Conservation (phyloP, 2,797 vertebrate genomes). For the Cyprinella venusta region DNA sequence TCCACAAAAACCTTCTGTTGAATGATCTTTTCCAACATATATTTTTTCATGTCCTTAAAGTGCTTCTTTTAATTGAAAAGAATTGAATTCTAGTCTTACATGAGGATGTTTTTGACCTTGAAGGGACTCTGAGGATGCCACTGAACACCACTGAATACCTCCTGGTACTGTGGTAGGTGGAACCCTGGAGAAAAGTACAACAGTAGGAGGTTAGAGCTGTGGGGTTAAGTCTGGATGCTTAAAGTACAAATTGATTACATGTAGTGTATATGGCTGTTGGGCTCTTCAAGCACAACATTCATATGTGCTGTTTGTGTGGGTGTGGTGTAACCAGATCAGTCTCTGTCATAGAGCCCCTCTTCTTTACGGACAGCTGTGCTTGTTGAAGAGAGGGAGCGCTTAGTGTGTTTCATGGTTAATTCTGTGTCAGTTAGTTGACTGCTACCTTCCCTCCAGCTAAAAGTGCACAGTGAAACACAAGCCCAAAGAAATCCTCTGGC, state of each 20-base stretch:
- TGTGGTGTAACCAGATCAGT: constrained; percentile 54
- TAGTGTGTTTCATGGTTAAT: constrained; percentile 98
- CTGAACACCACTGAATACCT: not conserved
- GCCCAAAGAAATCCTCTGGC: constrained; percentile 92
- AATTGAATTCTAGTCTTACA: not conserved
- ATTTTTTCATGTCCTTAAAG: not conserved
- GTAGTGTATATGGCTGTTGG: constrained; percentile 42
- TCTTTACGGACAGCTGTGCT: constrained; percentile 68
- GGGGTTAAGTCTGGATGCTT: constrained; percentile 38
- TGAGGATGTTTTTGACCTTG: constrained; percentile 2
- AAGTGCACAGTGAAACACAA: constrained; percentile 85
- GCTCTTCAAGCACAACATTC: constrained; percentile 42
- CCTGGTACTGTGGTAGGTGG: constrained; percentile 39
- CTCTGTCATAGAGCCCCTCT: constrained; percentile 57
- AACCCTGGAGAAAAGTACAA: constrained; percentile 39
- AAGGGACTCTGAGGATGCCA: not conserved
- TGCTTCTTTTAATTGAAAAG: not conserved
- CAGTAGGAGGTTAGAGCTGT: constrained; percentile 36
- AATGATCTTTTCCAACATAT: not conserved
- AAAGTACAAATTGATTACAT: constrained; percentile 59
- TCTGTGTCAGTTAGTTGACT: constrained; percentile 99
- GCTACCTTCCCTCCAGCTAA: constrained; percentile 96
- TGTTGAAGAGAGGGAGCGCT: constrained; percentile 82
- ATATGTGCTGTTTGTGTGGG: constrained; percentile 44
- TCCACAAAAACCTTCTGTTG: not conserved